Base-by-base conservation (phyloP, 2,797 vertebrate genomes). In the Manis crassicaudata region DNA sequence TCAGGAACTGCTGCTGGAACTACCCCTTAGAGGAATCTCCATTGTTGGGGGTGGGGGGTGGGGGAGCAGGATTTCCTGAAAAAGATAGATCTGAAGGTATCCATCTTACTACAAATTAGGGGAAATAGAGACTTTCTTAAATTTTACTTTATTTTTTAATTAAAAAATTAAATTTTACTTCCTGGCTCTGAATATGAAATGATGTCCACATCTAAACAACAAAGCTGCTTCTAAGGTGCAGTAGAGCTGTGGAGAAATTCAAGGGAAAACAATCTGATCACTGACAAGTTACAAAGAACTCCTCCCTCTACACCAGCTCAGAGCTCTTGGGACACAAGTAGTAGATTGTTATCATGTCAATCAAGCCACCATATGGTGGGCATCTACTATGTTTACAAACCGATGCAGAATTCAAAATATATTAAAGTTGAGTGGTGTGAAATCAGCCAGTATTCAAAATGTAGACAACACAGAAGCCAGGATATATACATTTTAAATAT, bases 401-500 rank as follows among this genome's bases (percentile, higher is more conserved):
- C 90, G 40, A 96, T 81, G 25, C 56, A 81, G 52, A 84, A 82
- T 29, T 86, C 79, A 92, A 94, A 88, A 91, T 50, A 87, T 43
- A 82, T 63, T 75, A 94, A 77, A 85, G 80, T 62, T 43, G 16
- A n/a, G 21, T 91, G 68, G 82, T 75, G 20, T 37, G 58, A 73
- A 96, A 93, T 90, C 90, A 72, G 56, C 43, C 35, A 56, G 32
- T 75, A n/a, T 58, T 94, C 58, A 40, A 83, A 88, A 83, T 65
- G 40, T 16, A 92, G 52, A 56, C 70, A 76, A 85, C 40, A 76
- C 17, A 80, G 43, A 75, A 89, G 27, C 76, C 32, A 80, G 20
- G n/a, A 95, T 93, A 72, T 13, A 1, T 29, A 68, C 23, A 90
- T 88, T 97, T 93, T 63, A 80, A 90, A 87, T 70, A 86, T 32